Evolutionary conservation across 37 sponge, comb jelly and placozoan genomes (phyloP).

Genomic region (Theonella swinhoei): DNA sequence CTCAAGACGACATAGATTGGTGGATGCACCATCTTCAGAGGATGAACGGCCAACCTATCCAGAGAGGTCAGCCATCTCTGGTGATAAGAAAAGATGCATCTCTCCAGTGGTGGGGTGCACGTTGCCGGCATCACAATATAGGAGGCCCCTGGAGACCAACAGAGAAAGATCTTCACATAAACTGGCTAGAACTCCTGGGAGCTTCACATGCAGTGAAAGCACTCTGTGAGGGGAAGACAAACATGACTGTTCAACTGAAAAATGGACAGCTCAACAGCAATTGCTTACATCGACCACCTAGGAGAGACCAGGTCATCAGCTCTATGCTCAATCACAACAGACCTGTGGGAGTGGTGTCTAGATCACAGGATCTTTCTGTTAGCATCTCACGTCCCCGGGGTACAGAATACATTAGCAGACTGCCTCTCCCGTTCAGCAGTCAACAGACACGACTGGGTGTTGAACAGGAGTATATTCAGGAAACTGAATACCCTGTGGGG

Average conservation of each 20-base stretch:
- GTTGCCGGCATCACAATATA: neutral
- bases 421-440: neutral
- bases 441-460: slow-evolving; percentile 24
- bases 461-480: neutral
- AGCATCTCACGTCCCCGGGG: neutral
- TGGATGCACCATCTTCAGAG: neutral
- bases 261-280: slow-evolving; percentile 18
- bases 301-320: neutral
- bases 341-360: slow-evolving; percentile 4
- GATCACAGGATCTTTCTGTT: neutral
- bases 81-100: slow-evolving; percentile 43
- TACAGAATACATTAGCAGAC: slow-evolving; percentile 17
- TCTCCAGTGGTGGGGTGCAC: slow-evolving; percentile 10
- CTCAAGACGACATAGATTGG: neutral
- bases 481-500: neutral
- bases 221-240: neutral
- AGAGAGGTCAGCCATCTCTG: neutral
- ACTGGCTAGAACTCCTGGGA: neutral
- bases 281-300: slow-evolving; percentile 7
- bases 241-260: neutral
- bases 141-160: slow-evolving; percentile 29
- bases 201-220: neutral
- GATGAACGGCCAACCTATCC: neutral
- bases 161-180: slow-evolving; percentile 5
- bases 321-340: neutral